Percentiles rank a stretch among this genome's conserved stretches.
These are phyloP conservation scores for Chaenodraco wilsoni DNA, from an alignment of 2,797 vertebrate species.

Conservation along the genomic window DNA sequence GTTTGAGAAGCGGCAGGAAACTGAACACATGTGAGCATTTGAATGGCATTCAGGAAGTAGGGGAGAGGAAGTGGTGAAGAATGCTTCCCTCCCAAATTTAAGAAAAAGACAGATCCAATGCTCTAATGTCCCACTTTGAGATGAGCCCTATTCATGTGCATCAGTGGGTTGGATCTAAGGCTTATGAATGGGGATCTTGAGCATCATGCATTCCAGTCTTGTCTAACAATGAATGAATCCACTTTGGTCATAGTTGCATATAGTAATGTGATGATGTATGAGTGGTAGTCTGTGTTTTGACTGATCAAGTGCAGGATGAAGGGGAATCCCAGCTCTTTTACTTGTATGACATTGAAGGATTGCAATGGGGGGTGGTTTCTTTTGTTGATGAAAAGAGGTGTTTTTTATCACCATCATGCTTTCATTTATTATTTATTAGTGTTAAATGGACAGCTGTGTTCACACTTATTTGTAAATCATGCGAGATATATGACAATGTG, in stretches of 20 bases:
- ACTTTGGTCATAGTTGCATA: background rate
- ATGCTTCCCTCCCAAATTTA: slow-evolving; percentile 63
- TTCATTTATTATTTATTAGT: background rate
- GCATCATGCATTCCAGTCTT: slow-evolving; percentile 1
- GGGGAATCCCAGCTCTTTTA: background rate
- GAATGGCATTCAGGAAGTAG: slow-evolving; percentile 78
- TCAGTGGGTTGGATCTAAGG: slow-evolving; percentile 4
- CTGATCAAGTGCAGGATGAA: slow-evolving; percentile 19
- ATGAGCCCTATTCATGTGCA: slow-evolving; percentile 36
- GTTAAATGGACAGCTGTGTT: slow-evolving; percentile 1
- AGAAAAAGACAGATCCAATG: slow-evolving; percentile 48
- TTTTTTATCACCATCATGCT: background rate
- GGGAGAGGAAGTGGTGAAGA: slow-evolving; percentile 77
- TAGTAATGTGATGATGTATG: slow-evolving; percentile 20
- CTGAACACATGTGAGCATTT: slow-evolving; percentile 69
- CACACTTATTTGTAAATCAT: background rate
- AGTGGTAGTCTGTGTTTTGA: slow-evolving; percentile 20
- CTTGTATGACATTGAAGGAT: slow-evolving; percentile 1
- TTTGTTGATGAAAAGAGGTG: background rate
- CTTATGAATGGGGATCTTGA: background rate
- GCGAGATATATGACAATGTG: background rate
- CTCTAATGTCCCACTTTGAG: slow-evolving; percentile 50
- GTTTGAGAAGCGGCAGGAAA: slow-evolving; percentile 73
- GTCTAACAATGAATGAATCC: slow-evolving; percentile 7
- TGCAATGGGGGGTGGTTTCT: background rate